Conservation (phyloP, 2,888 invertebrate genomes). For the Dicycla oo region DNA sequence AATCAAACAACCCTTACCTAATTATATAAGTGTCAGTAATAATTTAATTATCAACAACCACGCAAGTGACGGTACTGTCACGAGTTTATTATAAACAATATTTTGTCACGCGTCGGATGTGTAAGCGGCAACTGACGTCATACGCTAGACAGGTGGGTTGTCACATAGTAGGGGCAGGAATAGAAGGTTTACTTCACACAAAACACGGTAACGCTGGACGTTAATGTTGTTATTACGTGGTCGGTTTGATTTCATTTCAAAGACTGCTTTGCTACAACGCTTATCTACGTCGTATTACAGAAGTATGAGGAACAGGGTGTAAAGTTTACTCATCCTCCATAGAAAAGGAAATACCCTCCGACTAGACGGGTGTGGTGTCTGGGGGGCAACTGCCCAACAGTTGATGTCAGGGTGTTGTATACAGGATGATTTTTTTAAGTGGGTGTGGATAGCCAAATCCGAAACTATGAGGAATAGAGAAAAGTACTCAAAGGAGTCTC, state of each 20-base stretch:
- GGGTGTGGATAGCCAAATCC: too few relatives aligned
- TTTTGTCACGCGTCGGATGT: constrained; percentile 36
- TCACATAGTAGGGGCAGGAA: background rate
- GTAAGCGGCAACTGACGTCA: constrained; percentile 31
- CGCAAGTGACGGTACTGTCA: constrained; percentile 20
- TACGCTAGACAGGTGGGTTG: constrained; percentile 3
- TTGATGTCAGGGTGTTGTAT: too few relatives aligned
- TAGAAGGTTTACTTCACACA: constrained; percentile 2
- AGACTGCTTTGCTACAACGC: background rate
- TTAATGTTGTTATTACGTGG: background rate
- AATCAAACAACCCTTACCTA: constrained; percentile 45
- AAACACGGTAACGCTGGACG: background rate
- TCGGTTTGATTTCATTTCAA: background rate
- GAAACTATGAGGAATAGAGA: too few relatives aligned
- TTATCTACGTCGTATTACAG: background rate
- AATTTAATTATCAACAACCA: constrained; percentile 39
- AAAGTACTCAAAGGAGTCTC: too few relatives aligned
- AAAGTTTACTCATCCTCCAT: too few relatives aligned
- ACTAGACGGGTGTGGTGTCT: too few relatives aligned
- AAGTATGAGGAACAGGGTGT: too few relatives aligned
- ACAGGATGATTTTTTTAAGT: too few relatives aligned
- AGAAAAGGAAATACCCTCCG: too few relatives aligned
- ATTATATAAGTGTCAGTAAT: constrained; percentile 40
- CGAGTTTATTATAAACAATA: constrained; percentile 28
- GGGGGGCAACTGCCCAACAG: too few relatives aligned